Conservation (phyloP, 1,140 invertebrate species). For the Magallana gigas region DNA sequence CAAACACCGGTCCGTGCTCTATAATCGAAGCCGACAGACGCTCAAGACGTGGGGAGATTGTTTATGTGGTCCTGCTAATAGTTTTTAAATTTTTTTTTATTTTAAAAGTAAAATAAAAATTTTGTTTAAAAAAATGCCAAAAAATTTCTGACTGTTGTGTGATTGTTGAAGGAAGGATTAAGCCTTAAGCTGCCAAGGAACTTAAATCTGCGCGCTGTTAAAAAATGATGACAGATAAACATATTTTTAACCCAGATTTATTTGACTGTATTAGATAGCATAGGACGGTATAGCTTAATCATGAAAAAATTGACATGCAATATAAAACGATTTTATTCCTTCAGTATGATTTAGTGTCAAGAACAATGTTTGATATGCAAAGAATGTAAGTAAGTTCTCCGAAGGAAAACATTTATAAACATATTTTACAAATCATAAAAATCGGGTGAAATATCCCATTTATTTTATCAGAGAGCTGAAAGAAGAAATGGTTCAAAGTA, state of each 20-base stretch:
- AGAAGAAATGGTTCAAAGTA: not conserved
- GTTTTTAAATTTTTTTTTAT: not conserved
- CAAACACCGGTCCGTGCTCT: not conserved
- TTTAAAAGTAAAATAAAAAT: too few species aligned
- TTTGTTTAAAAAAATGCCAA: too few species aligned
- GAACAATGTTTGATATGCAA: not conserved
- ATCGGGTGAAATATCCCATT: not conserved
- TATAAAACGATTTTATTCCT: not conserved
- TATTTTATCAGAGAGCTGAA: not conserved
- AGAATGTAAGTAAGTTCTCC: not conserved
- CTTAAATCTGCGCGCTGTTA: too few species aligned
- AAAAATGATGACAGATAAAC: too few species aligned
- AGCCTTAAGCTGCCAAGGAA: too few species aligned
- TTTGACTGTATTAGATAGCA: too few species aligned
- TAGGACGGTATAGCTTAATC: not conserved
- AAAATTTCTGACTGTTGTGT: too few species aligned
- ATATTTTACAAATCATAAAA: not conserved
- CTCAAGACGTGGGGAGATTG: not conserved
- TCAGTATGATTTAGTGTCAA: not conserved
- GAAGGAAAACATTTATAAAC: constrained; percentile 13
- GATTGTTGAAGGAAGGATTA: too few species aligned
- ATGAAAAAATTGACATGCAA: not conserved
- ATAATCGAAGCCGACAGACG: not conserved
- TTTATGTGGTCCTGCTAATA: too few species aligned
- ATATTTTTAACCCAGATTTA: too few species aligned